Evolutionary conservation across 2,113 vertebrate species (phyloP).

Genomic region (Centropristis striata): DNA sequence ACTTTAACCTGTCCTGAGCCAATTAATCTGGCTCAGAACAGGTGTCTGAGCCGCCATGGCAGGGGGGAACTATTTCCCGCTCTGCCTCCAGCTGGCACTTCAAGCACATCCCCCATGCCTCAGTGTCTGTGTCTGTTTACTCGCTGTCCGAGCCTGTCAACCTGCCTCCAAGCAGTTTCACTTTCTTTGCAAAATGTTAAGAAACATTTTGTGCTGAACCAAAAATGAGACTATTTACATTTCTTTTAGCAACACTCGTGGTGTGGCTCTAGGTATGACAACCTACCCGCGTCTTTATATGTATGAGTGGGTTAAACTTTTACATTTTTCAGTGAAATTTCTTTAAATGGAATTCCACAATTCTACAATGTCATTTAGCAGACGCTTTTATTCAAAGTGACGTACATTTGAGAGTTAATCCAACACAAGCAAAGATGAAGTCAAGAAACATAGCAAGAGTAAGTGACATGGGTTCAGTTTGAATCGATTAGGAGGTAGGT

Average conservation of each 20-base stretch:
- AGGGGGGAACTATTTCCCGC: slow-evolving; percentile 45
- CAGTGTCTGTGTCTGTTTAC: slow-evolving; percentile 32
- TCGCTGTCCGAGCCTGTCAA: slow-evolving; percentile 23
- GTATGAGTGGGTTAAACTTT: no score
- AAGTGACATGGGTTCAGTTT: no score
- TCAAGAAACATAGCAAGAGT: no score
- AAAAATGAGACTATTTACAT: not conserved
- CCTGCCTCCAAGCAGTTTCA: slow-evolving; percentile 21
- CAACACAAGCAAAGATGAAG: no score
- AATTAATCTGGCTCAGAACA: slow-evolving; percentile 62
- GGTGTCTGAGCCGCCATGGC: slow-evolving; percentile 39
- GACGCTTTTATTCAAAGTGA: no score
- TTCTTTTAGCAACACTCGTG: not conserved
- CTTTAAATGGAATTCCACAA: no score
- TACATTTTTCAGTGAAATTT: no score
- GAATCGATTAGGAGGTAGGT: no score
- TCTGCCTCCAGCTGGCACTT: slow-evolving; percentile 62
- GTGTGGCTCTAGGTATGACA: not conserved
- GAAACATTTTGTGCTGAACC: not conserved
- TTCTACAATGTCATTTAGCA: no score
- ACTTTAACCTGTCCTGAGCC: slow-evolving; percentile 59
- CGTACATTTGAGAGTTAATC: no score
- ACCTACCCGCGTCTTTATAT: no score
- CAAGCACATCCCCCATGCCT: slow-evolving; percentile 41
- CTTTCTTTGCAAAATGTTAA: slow-evolving; percentile 22